Evolutionary conservation across 2,113 vertebrate genomes (phyloP).

Genomic region (Larimichthys polyactis): DNA sequence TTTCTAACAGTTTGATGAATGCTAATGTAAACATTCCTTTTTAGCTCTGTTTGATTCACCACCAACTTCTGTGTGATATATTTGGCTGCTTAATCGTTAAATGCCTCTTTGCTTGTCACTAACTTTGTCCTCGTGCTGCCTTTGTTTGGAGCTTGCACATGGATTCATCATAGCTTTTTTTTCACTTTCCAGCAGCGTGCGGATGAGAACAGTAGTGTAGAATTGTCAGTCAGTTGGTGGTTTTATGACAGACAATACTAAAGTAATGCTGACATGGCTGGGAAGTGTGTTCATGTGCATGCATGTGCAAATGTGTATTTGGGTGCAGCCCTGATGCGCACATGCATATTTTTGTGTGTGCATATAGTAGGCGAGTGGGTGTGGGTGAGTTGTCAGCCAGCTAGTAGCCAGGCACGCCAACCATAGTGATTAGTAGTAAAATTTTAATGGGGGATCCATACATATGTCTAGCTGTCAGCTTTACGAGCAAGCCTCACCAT

Average conservation of each 20-base stretch:
- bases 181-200: too few species aligned
- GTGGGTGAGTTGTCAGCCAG: conserved; percentile 40
- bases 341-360: conserved; percentile 37
- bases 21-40: too few species aligned
- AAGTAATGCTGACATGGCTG: neutral
- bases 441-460: conserved; percentile 80
- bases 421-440: conserved; percentile 83
- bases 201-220: too few species aligned
- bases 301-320: neutral
- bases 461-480: conserved; percentile 81
- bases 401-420: conserved; percentile 57
- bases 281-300: neutral
- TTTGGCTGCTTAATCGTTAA: too few species aligned
- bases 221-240: neutral
- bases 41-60: too few species aligned
- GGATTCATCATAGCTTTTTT: too few species aligned
- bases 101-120: too few species aligned
- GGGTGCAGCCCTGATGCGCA: conserved; percentile 6
- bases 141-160: too few species aligned
- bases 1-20: too few species aligned
- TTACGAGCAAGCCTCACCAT: conserved; percentile 71
- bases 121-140: too few species aligned
- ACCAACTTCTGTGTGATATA: too few species aligned
- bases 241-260: conserved; percentile 6
- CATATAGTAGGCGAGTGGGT: conserved; percentile 34